Conservation (phyloP, 1,140 invertebrate species). For the Formica exsecta region DNA sequence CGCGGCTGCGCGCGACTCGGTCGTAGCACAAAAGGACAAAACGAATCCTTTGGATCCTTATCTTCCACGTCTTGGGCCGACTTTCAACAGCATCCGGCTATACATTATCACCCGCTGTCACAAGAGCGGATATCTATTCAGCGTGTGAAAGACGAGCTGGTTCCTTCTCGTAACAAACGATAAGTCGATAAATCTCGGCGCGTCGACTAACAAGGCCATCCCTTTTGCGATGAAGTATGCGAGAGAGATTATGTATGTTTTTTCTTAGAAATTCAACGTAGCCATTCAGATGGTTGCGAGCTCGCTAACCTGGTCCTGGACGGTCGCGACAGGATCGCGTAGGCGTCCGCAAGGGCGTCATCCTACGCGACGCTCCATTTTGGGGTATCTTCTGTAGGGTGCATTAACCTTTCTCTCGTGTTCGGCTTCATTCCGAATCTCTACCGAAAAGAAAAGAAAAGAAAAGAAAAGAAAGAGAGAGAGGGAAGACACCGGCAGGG, state of each 20-base stretch:
- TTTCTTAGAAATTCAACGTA: conserved; percentile 73
- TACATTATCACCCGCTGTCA: conserved; percentile 48
- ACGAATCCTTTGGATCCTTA: neutral
- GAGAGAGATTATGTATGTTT: conserved; percentile 60
- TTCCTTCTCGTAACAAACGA: conserved; percentile 66
- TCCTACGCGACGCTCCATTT: conserved; percentile 68
- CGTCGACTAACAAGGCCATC: conserved; percentile 62
- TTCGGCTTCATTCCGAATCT: conserved; percentile 66
- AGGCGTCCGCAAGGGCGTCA: conserved; percentile 75
- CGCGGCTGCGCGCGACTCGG: neutral
- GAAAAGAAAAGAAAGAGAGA: conserved; percentile 31
- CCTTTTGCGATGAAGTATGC: conserved; percentile 36
- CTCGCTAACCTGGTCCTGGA: neutral
- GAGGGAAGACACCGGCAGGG: conserved; percentile 61
- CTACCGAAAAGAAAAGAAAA: conserved; percentile 43
- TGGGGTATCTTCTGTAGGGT: conserved; percentile 72
- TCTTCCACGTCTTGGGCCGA: neutral
- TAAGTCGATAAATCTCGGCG: conserved; percentile 70
- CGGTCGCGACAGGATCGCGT: conserved; percentile 64
- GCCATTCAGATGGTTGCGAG: conserved; percentile 34
- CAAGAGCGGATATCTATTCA: conserved; percentile 50
- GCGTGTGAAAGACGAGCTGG: conserved; percentile 59
- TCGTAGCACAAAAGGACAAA: conserved; percentile 20
- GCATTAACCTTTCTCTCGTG: conserved; percentile 72
- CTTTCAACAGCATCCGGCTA: conserved; percentile 28